Evolutionary conservation across 92 coral and sea anemone species (phyloP), one percentile per base, ranked within the genome.

Genomic region (Phymanthus crucifer): DNA sequence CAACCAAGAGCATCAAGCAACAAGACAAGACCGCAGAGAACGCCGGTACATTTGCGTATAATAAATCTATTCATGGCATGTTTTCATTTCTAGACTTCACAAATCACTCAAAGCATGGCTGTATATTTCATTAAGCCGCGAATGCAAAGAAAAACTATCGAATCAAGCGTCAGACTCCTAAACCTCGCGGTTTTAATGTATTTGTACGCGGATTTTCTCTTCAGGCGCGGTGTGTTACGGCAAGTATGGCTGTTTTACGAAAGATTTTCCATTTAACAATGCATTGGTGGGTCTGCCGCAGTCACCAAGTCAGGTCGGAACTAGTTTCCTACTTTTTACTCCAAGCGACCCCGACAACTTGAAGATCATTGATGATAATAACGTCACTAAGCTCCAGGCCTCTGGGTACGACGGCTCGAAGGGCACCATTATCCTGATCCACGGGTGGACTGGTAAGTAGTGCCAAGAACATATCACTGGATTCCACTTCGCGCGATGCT

Each of bases 241-340:
- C 26, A 85, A 72, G 79, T 91, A 91, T 70, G 92, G 95, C n/a
- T 83, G 90, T 37, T 91, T 88, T 47, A 38, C 35, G 18, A 24
- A 82, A 67, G 21, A 65, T 2, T 71, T 78, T 1, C 83, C 94
- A 14, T 90, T 90, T 65, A 38, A 78, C 70, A 34, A 74, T 6
- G 37, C 61, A 1, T 54, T 71, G 37, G 78, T 82, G 23, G 57
- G 76, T 10, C 76, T 88, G 4, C 95, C 95, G 0, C 74, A 83
- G 31, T 45, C 73, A 2, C 93, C 96, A 19, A 69, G 86, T 38
- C 0, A n/a, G 29, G 64, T 91, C 38, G 80, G 82, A n/a, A 83
- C 90, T 7, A 61, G 38, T 4, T 91, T 70, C 68, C 88, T 75
- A 13, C 56, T 91, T 45, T 85, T 82, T 43, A 88, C 90, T 36